phyloP scores from a whole-genome alignment of 2,888 invertebrate species.

The Autographa gamma region DNA sequence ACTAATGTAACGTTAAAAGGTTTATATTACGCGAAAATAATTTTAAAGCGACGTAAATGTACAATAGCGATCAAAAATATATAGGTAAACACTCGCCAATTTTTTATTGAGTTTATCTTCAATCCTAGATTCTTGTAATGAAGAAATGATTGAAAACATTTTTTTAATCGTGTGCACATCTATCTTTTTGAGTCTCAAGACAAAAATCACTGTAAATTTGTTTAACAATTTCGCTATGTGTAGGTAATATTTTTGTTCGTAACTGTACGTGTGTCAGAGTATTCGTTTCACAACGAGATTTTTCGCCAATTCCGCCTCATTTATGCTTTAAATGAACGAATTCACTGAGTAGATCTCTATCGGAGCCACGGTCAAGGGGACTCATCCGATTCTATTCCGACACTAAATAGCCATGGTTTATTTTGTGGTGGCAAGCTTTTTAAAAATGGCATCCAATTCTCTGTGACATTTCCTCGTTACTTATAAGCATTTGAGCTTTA shows the following conservation, averaged over 20 bases:
- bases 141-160: too few species aligned
- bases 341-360: constrained; percentile 80
- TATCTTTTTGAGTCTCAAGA: too few species aligned
- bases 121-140: too few species aligned
- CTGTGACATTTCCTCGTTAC: constrained; percentile 43
- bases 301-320: constrained; percentile 73
- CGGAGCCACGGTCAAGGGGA: constrained; percentile 77
- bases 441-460: constrained; percentile 69
- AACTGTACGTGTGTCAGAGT: constrained; percentile 27
- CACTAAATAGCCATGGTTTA: constrained; percentile 81
- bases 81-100: too few species aligned
- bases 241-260: too few species aligned
- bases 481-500: constrained; percentile 35
- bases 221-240: too few species aligned
- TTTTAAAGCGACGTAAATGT: constrained; percentile 30
- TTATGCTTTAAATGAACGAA: constrained; percentile 81
- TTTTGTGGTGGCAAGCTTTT: constrained; percentile 77
- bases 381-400: constrained; percentile 80
- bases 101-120: too few species aligned
- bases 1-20: not conserved
- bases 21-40: constrained; percentile 13
- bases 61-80: not conserved
- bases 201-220: too few species aligned
- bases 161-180: too few species aligned
- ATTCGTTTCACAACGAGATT: constrained; percentile 60